A percentile compares a stretch with the other conserved stretches of the same genome.
phyloP scores from a whole-genome alignment of 1,140 invertebrate species.

The Metopolophium dirhodum region DNA sequence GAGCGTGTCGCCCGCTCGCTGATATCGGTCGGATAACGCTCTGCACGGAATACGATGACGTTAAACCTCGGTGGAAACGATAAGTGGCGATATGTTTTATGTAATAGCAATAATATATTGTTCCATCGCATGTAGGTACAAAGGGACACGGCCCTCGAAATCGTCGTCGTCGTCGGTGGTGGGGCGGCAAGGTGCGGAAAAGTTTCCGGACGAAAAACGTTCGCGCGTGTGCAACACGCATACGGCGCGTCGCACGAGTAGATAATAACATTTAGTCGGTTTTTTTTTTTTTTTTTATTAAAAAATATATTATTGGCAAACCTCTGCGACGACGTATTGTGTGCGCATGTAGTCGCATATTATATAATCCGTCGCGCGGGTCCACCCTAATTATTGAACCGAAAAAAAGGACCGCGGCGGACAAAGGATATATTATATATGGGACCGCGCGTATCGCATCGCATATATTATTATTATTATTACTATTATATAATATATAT shows the following conservation, averaged over 20 bases:
- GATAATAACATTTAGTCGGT: neutral
- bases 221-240: too few species aligned
- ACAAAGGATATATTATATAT: neutral
- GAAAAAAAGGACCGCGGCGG: neutral
- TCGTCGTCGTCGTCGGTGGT: neutral
- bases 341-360: neutral
- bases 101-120: neutral
- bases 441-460: neutral
- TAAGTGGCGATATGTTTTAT: neutral
- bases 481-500: neutral
- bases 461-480: too few species aligned
- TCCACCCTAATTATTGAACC: constrained; percentile 25
- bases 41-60: too few species aligned
- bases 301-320: neutral
- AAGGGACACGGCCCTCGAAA: neutral
- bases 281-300: neutral
- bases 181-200: neutral
- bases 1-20: neutral
- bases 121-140: neutral
- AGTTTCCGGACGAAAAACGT: neutral
- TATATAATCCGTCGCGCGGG: neutral
- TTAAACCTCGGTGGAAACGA: neutral
- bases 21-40: neutral
- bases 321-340: neutral
- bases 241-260: neutral